Base-by-base conservation (phyloP, 2,113 vertebrate species). In the Loxodonta africana region DNA sequence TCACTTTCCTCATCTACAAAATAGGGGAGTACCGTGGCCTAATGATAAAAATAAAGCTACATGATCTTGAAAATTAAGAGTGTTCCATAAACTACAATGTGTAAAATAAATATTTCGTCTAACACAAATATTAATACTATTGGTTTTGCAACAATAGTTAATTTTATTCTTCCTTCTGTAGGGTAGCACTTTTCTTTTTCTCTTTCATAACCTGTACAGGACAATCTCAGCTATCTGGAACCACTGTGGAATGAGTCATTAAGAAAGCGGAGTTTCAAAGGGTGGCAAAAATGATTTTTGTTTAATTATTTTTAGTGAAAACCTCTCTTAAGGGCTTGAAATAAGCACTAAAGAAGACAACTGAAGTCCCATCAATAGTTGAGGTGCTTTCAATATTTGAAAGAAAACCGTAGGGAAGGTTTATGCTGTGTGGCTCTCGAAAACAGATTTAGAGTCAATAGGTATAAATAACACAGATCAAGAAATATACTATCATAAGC, bases 61-160 rank as follows among this genome's bases (percentile, higher is more conserved):
- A 87, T 0, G 2, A 2, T 10, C 28, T 4, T 80, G 60, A 48
- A 74, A 44, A 83, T 53, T 46, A 51, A 51, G 25, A 76, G 17
- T 71, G 17, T 73, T 78, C 80, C 65, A 10, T 30, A 65, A 81
- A 67, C 30, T 65, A 65, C 6, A 53, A 67, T 41, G 33, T 57
- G 4, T 14, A 90, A 30, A 88, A 28, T 0, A 71, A 9, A 67
- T 53, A 71, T 73, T 48, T 63, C 6, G 8, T 26, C 74, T 69
- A 71, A 88, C 21, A 67, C 30, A 91, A 90, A 89, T 25, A 80
- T 91, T 74, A 93, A 62, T 77, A 86, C 74, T 78, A 74, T 10
- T 80, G 44, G 65, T 33, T 90, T 85, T n/a, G 28, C 21, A n/a
- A 51, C 28, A 78, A 57, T 69, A 46, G 77, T 82, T 94, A 33